A percentile compares a stretch with the other conserved stretches of the same genome.
Conservation (phyloP, 2,113 vertebrate genomes). For the Cynopterus brachyotis region DNA sequence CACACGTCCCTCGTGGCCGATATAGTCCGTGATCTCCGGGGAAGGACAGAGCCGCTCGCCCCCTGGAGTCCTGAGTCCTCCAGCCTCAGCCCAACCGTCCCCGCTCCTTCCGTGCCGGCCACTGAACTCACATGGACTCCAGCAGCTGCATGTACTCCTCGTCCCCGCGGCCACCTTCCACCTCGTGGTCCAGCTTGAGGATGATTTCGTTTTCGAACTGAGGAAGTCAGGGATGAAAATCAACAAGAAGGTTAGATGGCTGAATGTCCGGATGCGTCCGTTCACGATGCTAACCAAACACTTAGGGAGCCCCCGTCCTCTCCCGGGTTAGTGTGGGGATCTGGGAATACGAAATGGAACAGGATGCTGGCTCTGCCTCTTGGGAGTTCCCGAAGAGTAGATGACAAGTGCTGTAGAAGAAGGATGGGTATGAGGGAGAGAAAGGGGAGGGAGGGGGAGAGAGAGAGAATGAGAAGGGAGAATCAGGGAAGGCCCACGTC, state of each 20-base stretch:
- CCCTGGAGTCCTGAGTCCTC: background rate
- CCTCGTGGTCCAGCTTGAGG: constrained; percentile 97
- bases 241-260: background rate
- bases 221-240: constrained; percentile 3
- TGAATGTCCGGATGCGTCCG: background rate
- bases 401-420: background rate
- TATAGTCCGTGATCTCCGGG: background rate
- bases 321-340: background rate
- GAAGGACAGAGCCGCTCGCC: fast-evolving
- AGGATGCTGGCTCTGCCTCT: background rate
- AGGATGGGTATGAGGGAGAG: background rate
- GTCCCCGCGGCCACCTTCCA: constrained; percentile 97
- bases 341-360: background rate
- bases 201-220: constrained; percentile 99
- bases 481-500: background rate
- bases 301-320: background rate
- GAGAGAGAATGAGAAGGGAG: no score
- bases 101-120: fast-evolving
- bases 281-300: background rate
- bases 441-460: background rate
- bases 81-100: fast-evolving
- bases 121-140: constrained; percentile 91
- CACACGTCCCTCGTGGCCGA: background rate
- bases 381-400: background rate
- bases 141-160: constrained; percentile 96